Percentiles rank a stretch among this genome's conserved stretches.
These are phyloP conservation scores for Brienomyrus brachyistius DNA, from an alignment of 2,113 vertebrate genomes.

Conservation along the genomic window DNA sequence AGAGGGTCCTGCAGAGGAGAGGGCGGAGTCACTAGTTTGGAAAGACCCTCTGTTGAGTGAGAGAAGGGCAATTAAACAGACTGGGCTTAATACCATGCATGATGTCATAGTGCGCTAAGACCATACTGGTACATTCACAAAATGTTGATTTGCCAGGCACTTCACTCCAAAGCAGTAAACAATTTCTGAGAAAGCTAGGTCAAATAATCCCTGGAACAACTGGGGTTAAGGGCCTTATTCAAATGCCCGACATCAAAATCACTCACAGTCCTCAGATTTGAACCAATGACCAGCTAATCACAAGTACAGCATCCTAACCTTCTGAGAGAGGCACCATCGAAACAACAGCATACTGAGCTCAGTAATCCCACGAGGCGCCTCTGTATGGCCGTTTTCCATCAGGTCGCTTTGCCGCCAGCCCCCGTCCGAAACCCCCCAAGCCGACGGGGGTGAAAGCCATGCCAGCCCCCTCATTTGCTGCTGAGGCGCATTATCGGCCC, in stretches of 20 bases:
- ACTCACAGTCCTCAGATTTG: background rate
- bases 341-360: background rate
- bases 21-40: background rate
- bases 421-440: background rate
- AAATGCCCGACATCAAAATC: background rate
- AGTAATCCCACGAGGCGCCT: background rate
- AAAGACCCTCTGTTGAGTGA: background rate
- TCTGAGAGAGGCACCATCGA: background rate
- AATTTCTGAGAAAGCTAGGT: background rate
- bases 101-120: background rate
- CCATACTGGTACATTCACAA: background rate
- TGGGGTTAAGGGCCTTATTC: background rate
- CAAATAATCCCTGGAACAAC: background rate
- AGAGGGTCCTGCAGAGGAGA: background rate
- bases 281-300: background rate
- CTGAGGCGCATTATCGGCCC: background rate
- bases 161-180: background rate
- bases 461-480: background rate
- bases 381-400: background rate
- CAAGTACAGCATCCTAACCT: background rate
- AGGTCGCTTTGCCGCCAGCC: background rate
- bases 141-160: background rate
- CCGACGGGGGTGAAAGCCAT: background rate
- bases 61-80: background rate
- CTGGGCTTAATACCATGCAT: background rate